Evolutionary conservation across 1,140 invertebrate genomes (phyloP), one percentile per base, ranked within the genome.

Genomic region (Gonatopus flavifemur): DNA sequence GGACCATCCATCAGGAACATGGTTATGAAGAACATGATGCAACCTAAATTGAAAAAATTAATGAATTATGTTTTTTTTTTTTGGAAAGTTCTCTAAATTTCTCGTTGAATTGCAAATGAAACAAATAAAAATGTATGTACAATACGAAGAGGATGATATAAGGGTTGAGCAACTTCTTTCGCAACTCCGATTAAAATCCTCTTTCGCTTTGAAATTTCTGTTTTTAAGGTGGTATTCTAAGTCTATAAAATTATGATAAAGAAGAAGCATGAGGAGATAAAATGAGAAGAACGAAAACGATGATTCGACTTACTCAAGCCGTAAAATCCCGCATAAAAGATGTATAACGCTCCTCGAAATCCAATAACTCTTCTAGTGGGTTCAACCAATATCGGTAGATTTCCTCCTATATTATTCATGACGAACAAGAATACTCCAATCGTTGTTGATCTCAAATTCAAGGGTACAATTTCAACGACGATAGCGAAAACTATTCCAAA

Each of bases 351-450:
- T 60, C 88, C 87, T 44, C 89, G 80, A 68, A 90, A 93, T n/a
- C 88, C 89, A 25, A 91, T 86, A 0, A 80, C 79, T 68, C 88
- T 86, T 16, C 89, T 85, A 1, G 92, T 86, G 0, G 91, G 90
- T 71, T 93, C 90, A 1, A 94, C 89, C 0, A 92, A 74, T 61
- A 94, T 91, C 6, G 91, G 91, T 45, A 93, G 76, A 73, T 93
- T 93, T n/a, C 91, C 91, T n/a, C 91, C 91, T 48, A 93, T 84
- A 70, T 93, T 94, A 74, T 94, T 94, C 89, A 94, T 93, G 0
- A 93, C 87, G 70, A 94, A 94, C 2, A 94, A 77, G 63, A 93
- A 94, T 2, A 93, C 82, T 0, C 90, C 91, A 3, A 94, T 86
- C 1, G 88, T 88, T 3, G 90, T 91, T 9, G 91, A 93, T 28